phyloP scores from a whole-genome alignment of 2,888 invertebrate species.

The Blera fallax region DNA sequence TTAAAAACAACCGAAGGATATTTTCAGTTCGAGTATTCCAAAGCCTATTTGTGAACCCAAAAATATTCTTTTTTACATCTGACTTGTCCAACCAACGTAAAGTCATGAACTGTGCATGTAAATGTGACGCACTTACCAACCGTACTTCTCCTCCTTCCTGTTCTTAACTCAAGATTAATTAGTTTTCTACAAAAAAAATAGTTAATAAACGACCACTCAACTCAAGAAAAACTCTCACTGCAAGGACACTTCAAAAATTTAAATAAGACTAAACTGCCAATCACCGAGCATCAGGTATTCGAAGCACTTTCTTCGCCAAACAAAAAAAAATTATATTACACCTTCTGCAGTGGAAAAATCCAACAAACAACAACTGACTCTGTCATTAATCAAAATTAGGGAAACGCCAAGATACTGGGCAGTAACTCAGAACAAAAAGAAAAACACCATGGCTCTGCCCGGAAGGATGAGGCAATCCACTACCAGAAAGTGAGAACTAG shows the following conservation, averaged over 20 bases:
- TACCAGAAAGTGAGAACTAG: conserved; percentile 17
- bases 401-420: conserved; percentile 27
- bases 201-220: not conserved
- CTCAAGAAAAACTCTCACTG: not conserved
- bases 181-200: not conserved
- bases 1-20: no score
- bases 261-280: conserved; percentile 23
- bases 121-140: not conserved
- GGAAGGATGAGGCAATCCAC: not conserved
- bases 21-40: no score
- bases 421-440: not conserved
- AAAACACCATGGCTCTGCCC: not conserved
- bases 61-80: no score
- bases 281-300: conserved; percentile 25
- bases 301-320: not conserved
- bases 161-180: not conserved
- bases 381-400: conserved; percentile 43
- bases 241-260: conserved; percentile 2
- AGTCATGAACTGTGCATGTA: not conserved
- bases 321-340: not conserved
- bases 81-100: no score
- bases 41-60: no score
- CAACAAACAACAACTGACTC: conserved; percentile 11
- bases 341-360: not conserved
- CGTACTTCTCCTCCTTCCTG: not conserved